Conservation (phyloP, 2,113 vertebrate species). For the Lasiurus borealis region DNA sequence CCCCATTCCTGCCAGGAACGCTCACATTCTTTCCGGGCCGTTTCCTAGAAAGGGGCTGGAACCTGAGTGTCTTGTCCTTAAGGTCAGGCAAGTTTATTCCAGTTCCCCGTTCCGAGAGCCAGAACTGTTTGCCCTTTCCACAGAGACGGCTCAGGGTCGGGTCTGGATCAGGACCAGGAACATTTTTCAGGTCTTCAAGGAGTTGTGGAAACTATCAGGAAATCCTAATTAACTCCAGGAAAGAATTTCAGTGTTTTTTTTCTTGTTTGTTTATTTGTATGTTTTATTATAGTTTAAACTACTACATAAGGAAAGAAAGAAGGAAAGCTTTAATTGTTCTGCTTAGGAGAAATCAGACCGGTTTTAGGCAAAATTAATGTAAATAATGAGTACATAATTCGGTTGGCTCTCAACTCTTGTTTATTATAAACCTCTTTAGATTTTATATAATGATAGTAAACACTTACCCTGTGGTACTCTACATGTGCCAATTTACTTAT, state of each 20-base stretch:
- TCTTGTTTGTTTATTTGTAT: too few species aligned
- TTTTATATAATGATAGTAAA: neutral
- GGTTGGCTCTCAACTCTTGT: neutral
- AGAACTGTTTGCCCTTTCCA: neutral
- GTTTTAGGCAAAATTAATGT: neutral
- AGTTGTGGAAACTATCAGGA: constrained; percentile 10
- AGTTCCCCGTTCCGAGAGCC: neutral
- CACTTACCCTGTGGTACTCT: neutral
- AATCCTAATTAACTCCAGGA: constrained; percentile 23
- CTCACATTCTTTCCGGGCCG: neutral
- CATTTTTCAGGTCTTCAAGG: neutral
- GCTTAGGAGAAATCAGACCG: neutral
- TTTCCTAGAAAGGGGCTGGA: neutral
- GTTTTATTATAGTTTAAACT: neutral
- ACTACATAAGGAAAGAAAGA: neutral
- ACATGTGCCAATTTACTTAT: neutral
- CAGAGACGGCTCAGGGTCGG: neutral
- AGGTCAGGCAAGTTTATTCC: neutral
- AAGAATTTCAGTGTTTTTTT: neutral
- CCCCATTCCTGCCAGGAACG: accelerated
- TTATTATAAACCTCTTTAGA: neutral
- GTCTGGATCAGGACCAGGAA: neutral
- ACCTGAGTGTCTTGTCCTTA: neutral
- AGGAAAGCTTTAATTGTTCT: neutral
- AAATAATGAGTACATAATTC: neutral